Base-by-base conservation (phyloP, 2,113 vertebrate genomes). In the Neofelis nebulosa region DNA sequence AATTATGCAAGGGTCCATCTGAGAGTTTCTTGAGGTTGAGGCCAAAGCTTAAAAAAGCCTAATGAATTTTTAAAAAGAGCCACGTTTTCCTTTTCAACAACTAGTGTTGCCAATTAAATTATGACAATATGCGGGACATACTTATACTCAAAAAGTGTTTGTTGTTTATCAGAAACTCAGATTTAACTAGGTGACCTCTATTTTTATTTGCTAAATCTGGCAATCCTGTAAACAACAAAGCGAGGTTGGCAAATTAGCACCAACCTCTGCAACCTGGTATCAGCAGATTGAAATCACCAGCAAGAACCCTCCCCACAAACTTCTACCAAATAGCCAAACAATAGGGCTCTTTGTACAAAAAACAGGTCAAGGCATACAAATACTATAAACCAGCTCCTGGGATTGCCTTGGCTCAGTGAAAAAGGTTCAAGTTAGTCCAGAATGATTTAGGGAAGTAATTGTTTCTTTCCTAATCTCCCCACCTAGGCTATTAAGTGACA, bases 361-460 rank as follows among this genome's bases (percentile, higher is more conserved):
- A 98, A 69, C 96, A 97, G 97, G 92, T 98, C 95, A 96, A 97
- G 83, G 79, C 95, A 89, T 81, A 94, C 95, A 91, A 89, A 85
- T 90, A 89, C n/a, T 74, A 50, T 36, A 95, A 92, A 92, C 69
- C 91, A 80, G 74, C 50, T 93, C 83, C 50, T 55, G 31, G 78
- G 48, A 71, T 94, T 48, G 68, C 19, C 48, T 94, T 45, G 52
- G 50, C 66, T 81, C 38, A 55, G 88, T 41, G 79, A 91, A 41
- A 98, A 83, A 57, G 41, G 15, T 86, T 97, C 94, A 97, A 16
- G 36, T 98, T 94, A 89, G 79, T 23, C 57, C 89, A 82, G 89
- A 87, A 86, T 91, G 57, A 94, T 89, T 96, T 81, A 92, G 82
- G 84, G 31, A 87, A 94, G 16, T 10, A 65, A 89, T 50, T 82